Evolutionary conservation across 2,888 invertebrate genomes (phyloP), one percentile per base, ranked within the genome.

Genomic region (Ditula angustiorana): DNA sequence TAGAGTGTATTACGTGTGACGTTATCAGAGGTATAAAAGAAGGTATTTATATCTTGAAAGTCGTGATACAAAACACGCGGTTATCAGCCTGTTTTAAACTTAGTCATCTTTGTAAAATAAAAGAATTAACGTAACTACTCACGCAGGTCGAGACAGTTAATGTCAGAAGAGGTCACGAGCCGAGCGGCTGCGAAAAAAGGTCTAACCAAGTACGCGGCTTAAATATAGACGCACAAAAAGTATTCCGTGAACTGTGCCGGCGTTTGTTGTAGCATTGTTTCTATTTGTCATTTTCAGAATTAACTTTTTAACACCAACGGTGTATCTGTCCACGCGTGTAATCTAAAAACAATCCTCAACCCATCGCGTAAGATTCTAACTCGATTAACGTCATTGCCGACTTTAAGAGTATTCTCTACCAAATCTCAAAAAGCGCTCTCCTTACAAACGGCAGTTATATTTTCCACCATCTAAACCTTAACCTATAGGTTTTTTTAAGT

Each of bases 91-190:
- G 46, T 64, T 58, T 35, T 21, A n/a, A 41, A 10, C 41, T 1
- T 19, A 41, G n/a, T 58, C 30, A 44, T 28, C 56, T 57, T 35
- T 44, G 33, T 26, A 37, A 33, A 47, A 41, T 41, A 56, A 26
- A 24, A 52, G 28, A 46, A 47, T 47, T 37, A 55, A 57, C 30
- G 13, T 49, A 28, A 2, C 11, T n/a, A 53, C 35, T 58, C 58
- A 52, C 57, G 57, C 62, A 62, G 50, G 58, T 24, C 53, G 63
- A 52, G 28, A 57, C 44, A 64, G 52, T 58, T 35, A 60, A 53
- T 59, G 64, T 53, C 59, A 53, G 47, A 10, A 23, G 59, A 64
- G 64, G 64, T 64, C 64, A 53, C 59, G 53, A 50, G 24, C 16
- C 37, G 19, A 7, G 16, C 24, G 16, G 13, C 41, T 41, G 30